Conservation (phyloP, 1,140 invertebrate species). For the Drosophila funebris region DNA sequence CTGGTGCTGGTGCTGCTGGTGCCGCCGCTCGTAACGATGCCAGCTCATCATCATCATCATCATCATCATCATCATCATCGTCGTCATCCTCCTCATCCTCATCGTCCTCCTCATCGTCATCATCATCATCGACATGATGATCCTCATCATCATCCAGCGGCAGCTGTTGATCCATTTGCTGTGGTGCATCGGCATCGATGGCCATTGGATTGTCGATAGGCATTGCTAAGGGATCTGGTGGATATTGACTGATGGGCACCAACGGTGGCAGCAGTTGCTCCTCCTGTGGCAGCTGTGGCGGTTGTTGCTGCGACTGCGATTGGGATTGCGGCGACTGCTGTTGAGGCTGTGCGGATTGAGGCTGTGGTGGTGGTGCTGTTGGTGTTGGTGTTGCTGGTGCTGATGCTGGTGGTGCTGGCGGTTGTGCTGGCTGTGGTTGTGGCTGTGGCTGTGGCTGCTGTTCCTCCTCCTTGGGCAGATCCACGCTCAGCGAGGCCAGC, state of each 20-base stretch:
- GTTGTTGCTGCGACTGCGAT: conserved; percentile 1
- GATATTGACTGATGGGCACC: neutral
- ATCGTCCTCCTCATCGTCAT: neutral
- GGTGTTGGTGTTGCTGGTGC: neutral
- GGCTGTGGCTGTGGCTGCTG: conserved; percentile 66
- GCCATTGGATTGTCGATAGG: neutral
- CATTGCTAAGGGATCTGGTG: neutral
- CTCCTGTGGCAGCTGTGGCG: neutral
- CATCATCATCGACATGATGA: conserved; percentile 1
- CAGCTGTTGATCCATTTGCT: neutral
- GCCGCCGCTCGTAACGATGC: neutral
- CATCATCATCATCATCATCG: neutral
- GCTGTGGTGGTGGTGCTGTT: neutral
- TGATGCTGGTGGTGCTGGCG: neutral
- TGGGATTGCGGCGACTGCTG: neutral
- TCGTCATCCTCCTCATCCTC: conserved; percentile 13
- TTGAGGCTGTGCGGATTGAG: neutral
- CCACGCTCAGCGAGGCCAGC: conserved; percentile 91
- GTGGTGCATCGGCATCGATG: neutral
- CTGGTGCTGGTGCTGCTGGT: neutral
- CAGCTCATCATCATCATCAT: conserved; percentile 1
- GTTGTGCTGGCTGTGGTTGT: too few species aligned
- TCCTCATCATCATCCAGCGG: conserved; percentile 2
- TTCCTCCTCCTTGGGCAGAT: conserved; percentile 87
- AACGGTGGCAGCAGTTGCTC: neutral